Evolutionary conservation across 2,888 invertebrate species (phyloP), one percentile per base, ranked within the genome.

Genomic region (Monoplex corrugatus): DNA sequence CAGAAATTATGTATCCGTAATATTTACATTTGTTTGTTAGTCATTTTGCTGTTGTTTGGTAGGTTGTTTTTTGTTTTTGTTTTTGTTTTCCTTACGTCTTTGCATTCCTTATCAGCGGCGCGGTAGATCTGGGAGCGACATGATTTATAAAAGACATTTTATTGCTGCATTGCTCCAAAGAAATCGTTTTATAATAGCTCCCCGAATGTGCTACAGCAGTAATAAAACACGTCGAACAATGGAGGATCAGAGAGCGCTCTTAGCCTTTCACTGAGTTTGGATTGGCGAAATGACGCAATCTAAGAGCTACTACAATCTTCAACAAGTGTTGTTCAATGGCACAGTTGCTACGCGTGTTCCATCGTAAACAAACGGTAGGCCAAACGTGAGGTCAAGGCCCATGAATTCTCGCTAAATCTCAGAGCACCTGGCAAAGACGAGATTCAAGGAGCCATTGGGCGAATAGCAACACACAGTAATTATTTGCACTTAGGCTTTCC

Each of bases 401-500:
- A n/a, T 57, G 50, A 89, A 86, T 87, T 92, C 92, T 86, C 91
- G 92, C 72, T 86, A 75, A 92, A 87, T 92, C 92, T 91, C 92
- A 88, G 75, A 84, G 89, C 88, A 86, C 92, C 91, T 91, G 92
- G 90, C 88, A 86, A 91, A 90, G 91, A 91, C 92, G 92, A 92
- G 92, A 91, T 89, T 57, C 89, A 85, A 90, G 91, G 91, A 89
- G 91, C 92, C 92, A 92, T 92, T 92, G 89, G 87, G 88, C 89
- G 86, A 91, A 91, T 91, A 91, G 91, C 92, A 92, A 91, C 92
- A 92, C 92, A 91, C 88, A 88, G 90, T 89, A 89, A 91, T 91
- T 89, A 88, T 90, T 91, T 91, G 89, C 86, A 91, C 90, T 88
- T 68, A 40, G 82, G 40, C 78, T 87, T 89, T 50, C 86, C 68